Conservation (phyloP, 2,888 invertebrate genomes). For the Chrysolina oricalcia region DNA sequence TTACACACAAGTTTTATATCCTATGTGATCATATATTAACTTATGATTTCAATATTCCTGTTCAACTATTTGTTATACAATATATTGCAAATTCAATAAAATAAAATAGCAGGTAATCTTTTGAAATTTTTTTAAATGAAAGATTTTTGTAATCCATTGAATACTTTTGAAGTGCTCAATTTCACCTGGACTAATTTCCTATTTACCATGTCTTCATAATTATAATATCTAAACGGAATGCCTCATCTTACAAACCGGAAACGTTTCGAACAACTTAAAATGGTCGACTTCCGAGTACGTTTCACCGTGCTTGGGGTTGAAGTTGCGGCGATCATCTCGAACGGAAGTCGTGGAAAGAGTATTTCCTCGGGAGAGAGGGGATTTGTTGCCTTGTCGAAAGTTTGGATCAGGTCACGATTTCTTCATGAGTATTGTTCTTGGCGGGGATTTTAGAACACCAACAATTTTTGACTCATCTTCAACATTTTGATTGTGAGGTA, state of each 20-base stretch:
- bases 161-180: background rate
- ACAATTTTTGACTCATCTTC: background rate
- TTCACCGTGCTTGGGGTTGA: slow-evolving; percentile 6
- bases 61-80: too few relatives aligned
- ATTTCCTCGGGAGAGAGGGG: background rate
- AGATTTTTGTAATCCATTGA: background rate
- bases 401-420: background rate
- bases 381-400: background rate
- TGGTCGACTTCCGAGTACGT: slow-evolving; percentile 15
- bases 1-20: too few relatives aligned
- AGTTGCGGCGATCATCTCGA: slow-evolving; percentile 11
- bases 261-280: slow-evolving; percentile 11
- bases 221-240: background rate
- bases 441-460: background rate
- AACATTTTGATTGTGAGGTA: too few relatives aligned
- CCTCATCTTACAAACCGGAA: slow-evolving; percentile 1
- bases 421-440: background rate
- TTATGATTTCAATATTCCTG: too few relatives aligned
- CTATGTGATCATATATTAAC: too few relatives aligned
- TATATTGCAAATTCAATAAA: too few relatives aligned
- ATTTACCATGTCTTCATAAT: background rate
- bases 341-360: background rate
- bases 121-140: background rate
- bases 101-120: too few relatives aligned
- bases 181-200: background rate